Evolutionary conservation across 2,113 vertebrate species (phyloP), one percentile per base, ranked within the genome.

Genomic region (Odontophorus gujanensis): DNA sequence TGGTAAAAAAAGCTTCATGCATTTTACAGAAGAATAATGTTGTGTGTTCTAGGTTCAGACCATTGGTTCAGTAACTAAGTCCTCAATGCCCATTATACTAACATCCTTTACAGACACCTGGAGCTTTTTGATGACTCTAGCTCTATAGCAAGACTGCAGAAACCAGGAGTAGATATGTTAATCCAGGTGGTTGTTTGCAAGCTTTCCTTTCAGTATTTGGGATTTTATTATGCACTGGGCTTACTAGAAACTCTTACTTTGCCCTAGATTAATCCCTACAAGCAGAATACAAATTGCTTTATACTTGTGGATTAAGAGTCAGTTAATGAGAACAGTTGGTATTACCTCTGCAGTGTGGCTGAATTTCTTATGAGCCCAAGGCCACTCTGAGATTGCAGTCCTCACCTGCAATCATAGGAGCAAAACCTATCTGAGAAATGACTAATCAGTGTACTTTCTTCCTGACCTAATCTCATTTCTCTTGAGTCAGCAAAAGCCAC

Each of bases 381-480:
- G 17, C 25, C 11, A 86, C 80, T 75, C 59, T 73, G 90, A 30
- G 62, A 48, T 0, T 71, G 57, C 58, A 25, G 57, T 74, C 83
- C 85, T 90, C 57, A 94, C 95, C 88, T 96, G 85, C 68, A 88
- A 19, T 69, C 55, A 48, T 86, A 74, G 66, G 36, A 77, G 72
- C 38, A 17, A 74, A 85, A 75, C 65, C 65, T 78, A 11, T 17
- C 63, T 62, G 76, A 85, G 95, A 84, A 92, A 73, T 78, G 79
- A 85, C 61, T 75, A 51, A 78, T 91, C 79, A 65, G 76, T 90
- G 85, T 68, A 57, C 90, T 93, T 94, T 91, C 45, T 55, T 67
- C 57, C 65, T 81, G 76, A 38, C 51, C 87, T 90, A 74, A 89
- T 94, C 92, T 74, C 53, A 51, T 89, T 95, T 92, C 76, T 88